Evolutionary conservation across 2,888 invertebrate species (phyloP), one percentile per base, ranked within the genome.

Genomic region (Xestia ashworthii): DNA sequence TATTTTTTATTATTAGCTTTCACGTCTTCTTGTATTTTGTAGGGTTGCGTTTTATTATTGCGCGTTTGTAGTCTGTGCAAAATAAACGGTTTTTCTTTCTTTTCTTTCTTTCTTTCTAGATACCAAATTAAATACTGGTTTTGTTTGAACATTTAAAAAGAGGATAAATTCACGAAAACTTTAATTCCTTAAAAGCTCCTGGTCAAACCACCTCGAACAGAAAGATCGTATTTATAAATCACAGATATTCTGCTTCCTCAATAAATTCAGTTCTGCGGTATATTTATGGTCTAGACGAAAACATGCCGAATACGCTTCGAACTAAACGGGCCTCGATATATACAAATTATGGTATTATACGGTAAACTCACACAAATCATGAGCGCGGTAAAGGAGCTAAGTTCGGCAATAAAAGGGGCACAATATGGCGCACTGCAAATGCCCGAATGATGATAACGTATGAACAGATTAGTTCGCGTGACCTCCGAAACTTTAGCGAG

Each of bases 361-460:
- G 78, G 87, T 89, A 90, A 91, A 91, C 88, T 90, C 90, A 70
- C 88, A 92, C 92, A 93, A 92, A 92, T 93, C 90, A 91, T 90
- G 76, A 83, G 83, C 72, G 81, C 81, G 81, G 88, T 83, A 81
- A 85, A 88, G 87, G 81, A 91, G 89, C 89, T 81, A 94, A 94
- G 88, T 94, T 93, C 81, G 84, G 93, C 87, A 93, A 93, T 94
- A 94, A 94, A 93, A 92, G 87, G 88, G 90, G 88, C 78, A 85
- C 94, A 92, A 91, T 92, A 93, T 93, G 92, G 90, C 90, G 90
- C 87, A 71, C 48, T 86, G 87, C 88, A 91, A 93, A 94, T 90
- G 90, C 90, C 85, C 88, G 87, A 92, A 92, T 92, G 90, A 93
- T 93, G 92, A 92, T 91, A 92, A 91, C 91, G 87, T 92, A 91